A percentile compares a stretch with the other conserved stretches of the same genome.
These are phyloP conservation scores for Hyalella azteca DNA, from an alignment of 2,888 invertebrate species.

Conservation along the genomic window DNA sequence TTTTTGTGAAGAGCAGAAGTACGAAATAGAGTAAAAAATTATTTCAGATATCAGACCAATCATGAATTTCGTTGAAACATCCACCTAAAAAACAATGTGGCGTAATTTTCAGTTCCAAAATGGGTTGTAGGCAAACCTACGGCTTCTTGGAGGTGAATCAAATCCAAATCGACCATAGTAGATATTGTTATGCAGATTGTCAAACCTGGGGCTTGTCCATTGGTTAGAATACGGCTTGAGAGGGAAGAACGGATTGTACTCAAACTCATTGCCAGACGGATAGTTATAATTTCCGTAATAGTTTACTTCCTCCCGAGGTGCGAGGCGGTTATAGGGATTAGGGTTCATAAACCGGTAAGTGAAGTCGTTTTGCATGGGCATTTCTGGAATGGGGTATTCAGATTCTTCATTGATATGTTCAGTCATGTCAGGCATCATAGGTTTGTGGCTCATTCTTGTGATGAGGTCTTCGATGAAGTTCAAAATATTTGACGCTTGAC, in stretches of 20 bases:
- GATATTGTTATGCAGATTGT: not conserved
- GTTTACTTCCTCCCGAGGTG: not conserved
- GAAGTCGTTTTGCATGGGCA: slow-evolving; percentile 18
- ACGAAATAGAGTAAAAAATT: too few species aligned
- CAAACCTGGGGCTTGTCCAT: not conserved
- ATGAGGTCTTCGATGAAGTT: slow-evolving; percentile 11
- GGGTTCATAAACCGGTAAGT: not conserved
- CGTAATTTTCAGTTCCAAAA: slow-evolving; percentile 14
- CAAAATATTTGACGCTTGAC: not conserved
- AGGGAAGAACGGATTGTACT: slow-evolving; percentile 8
- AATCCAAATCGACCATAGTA: slow-evolving; percentile 14
- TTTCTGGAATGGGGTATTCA: not conserved
- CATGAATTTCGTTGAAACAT: too few species aligned
- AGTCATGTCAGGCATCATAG: not conserved
- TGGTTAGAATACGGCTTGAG: not conserved
- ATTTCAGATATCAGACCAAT: too few species aligned
- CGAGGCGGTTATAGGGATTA: not conserved
- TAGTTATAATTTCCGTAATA: not conserved
- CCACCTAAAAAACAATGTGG: too few species aligned
- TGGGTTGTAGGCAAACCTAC: slow-evolving; percentile 4
- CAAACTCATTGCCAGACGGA: not conserved
- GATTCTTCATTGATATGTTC: not conserved
- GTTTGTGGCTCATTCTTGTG: not conserved
- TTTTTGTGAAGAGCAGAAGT: too few species aligned
- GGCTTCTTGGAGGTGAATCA: not conserved